Percentiles rank a stretch among this genome's conserved stretches.
Evolutionary conservation across 2,888 invertebrate species (phyloP).

Genomic region (Orchesellides sinensis): DNA sequence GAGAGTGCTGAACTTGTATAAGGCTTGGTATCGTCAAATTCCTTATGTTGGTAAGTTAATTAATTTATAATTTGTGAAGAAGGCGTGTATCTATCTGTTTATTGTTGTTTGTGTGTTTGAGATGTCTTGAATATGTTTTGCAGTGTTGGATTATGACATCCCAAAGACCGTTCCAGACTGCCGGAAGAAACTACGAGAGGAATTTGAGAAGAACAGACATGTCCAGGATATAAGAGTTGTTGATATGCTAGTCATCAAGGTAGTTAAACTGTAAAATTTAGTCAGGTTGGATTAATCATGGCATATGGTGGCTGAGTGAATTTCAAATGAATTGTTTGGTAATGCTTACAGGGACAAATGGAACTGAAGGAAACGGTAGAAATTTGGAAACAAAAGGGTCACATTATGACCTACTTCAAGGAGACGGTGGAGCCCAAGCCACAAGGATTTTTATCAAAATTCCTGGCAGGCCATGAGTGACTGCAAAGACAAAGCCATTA

Average conservation of each 20-base stretch:
- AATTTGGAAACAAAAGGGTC: slow-evolving; percentile 93
- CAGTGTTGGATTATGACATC: slow-evolving; percentile 91
- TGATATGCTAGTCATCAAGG: slow-evolving; percentile 95
- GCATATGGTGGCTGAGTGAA: too few species aligned
- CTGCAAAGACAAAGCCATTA: too few species aligned
- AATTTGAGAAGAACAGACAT: slow-evolving; percentile 86
- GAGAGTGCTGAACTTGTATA: slow-evolving; percentile 92
- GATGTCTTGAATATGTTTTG: too few species aligned
- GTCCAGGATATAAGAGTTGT: slow-evolving; percentile 92
- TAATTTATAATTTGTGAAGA: background rate
- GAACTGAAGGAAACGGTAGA: slow-evolving; percentile 91
- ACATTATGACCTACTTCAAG: slow-evolving; percentile 92
- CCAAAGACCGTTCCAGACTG: slow-evolving; percentile 85
- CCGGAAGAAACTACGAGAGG: slow-evolving; percentile 85
- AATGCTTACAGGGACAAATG: slow-evolving; percentile 90
- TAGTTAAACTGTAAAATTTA: slow-evolving; percentile 77
- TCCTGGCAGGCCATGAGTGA: slow-evolving; percentile 81
- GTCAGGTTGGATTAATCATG: background rate
- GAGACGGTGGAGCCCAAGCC: slow-evolving; percentile 91
- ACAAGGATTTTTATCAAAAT: slow-evolving; percentile 94
- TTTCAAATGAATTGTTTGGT: background rate
- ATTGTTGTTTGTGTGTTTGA: background rate
- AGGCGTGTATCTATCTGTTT: background rate
- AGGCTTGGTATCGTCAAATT: slow-evolving; percentile 95
- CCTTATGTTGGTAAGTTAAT: slow-evolving; percentile 88